Base-by-base conservation (phyloP, 2,888 invertebrate genomes). In the Bombylius major region DNA sequence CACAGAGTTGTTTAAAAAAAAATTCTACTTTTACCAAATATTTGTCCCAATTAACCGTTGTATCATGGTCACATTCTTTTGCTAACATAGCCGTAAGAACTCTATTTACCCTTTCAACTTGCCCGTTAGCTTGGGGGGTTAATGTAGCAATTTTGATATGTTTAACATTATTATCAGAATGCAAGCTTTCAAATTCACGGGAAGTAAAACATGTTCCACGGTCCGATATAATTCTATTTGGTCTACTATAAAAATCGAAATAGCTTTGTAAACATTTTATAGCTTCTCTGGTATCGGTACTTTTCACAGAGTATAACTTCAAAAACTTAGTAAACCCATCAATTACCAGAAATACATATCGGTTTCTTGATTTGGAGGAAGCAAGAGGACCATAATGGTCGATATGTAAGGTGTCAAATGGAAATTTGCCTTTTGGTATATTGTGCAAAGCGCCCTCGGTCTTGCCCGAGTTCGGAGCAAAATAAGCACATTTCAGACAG, bases 1-100 rank as follows among this genome's bases (percentile, higher is more conserved):
- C 11, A 66, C 45, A 1, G 64, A 65, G 53, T 66, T 66, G 56
- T 65, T 66, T 9, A 44, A 12, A 44, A 12, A 6, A 12, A 44
- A 44, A 7, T 13, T 11, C n/a, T n/a, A 44, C 11, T 44, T 11
- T 47, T 8, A 31, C 5, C 32, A 48, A 48, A 34, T 48, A 13
- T 34, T 33, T 33, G 33, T 48, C 5, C 34, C 48, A 48, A 34
- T 33, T 33, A 4, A 4, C 4, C 4, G 48, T 48, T 13, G 33
- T 6, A 50, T 8, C 9, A 3, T 23, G 23, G 50, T 5, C 5
- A 36, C 50, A 9, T 39, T 39, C 8, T 39, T 50, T 50, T 5
- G 50, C 36, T 6, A 50, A 14, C 39, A 50, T 50, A 39, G 23
- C 23, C n/a, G 39, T 50, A 4, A 50, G 32, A 8, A 39, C 36